phyloP scores from a whole-genome alignment of 1,140 invertebrate genomes.

The Drosophila yakuba region DNA sequence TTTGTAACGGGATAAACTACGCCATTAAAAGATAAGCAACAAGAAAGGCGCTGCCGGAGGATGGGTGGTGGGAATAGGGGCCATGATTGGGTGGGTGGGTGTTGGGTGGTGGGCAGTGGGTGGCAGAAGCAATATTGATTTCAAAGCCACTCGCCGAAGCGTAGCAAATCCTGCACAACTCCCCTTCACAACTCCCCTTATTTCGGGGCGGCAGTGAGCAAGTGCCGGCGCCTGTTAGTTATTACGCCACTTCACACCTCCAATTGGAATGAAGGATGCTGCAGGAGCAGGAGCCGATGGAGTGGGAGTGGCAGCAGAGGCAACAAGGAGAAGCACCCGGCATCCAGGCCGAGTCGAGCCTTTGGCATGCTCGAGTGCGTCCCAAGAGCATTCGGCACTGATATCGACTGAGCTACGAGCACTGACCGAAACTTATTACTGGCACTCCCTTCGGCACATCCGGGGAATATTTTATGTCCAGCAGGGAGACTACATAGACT shows the following conservation, averaged over 20 bases:
- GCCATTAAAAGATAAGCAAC: conserved; percentile 78
- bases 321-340: conserved; percentile 5
- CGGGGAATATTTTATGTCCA: conserved; percentile 33
- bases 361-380: conserved; percentile 74
- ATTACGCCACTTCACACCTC: conserved; percentile 79
- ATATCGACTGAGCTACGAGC: conserved; percentile 47
- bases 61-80: background rate
- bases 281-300: background rate
- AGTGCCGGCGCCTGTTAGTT: conserved; percentile 69
- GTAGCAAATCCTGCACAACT: conserved; percentile 46
- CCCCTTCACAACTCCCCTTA: background rate
- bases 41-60: conserved; percentile 27
- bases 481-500: conserved; percentile 10
- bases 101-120: background rate
- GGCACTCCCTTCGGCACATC: conserved; percentile 18
- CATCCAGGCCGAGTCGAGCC: conserved; percentile 59
- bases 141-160: conserved; percentile 67
- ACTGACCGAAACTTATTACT: conserved; percentile 53
- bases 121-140: conserved; percentile 66
- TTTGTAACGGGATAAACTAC: conserved; percentile 73
- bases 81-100: background rate
- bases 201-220: conserved; percentile 36
- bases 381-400: conserved; percentile 63
- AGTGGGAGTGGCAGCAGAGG: background rate
- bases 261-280: conserved; percentile 24